Evolutionary conservation across 2,888 invertebrate species (phyloP), one percentile per base, ranked within the genome.

Genomic region (Muscina levida): DNA sequence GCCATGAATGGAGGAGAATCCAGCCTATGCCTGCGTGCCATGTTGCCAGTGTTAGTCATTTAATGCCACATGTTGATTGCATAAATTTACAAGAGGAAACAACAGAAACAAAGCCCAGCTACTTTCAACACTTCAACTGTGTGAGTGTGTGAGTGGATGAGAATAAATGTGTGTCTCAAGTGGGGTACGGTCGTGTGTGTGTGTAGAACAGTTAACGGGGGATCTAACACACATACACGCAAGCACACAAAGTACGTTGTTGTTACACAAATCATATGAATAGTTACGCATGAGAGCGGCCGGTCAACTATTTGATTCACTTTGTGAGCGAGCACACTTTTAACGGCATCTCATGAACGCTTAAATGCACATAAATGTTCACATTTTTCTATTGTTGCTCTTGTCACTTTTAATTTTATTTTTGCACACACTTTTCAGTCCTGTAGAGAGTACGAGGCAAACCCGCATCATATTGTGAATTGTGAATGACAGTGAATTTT

Each of bases 41-140:
- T 62, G 37, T 39, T 19, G 37, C 48, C 26, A 39, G 57, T 13
- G 19, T 67, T 59, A 59, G 57, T 67, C 59, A 59, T 59, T 67
- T 59, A 46, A 74, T 67, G 59, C 67, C 67, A 68, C 67, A 39
- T 67, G 67, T 74, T 67, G 67, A 74, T 59, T 74, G 57, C 48
- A 26, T 15, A 46, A 48, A 62, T 62, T 15, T 62, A 19, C 62
- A 42, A 42, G 62, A 15, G 62, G 15, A 62, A 62, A 42, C 37
- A 11, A 6, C 26, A 62, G 19, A 62, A 42, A 39, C 62, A 62
- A 42, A 42, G 42, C 39, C 22, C 39, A 39, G 59, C 19, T 15
- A 39, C 24, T 59, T 57, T 59, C 42, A 17, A 62, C 62, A 22
- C 62, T 42, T 62, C 11, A 22, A 42, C 39, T 39, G 59, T n/a